Evolutionary conservation across 2,797 vertebrate species (phyloP), one percentile per base, ranked within the genome.

Genomic region (Ctenochaetus hawaiiensis): DNA sequence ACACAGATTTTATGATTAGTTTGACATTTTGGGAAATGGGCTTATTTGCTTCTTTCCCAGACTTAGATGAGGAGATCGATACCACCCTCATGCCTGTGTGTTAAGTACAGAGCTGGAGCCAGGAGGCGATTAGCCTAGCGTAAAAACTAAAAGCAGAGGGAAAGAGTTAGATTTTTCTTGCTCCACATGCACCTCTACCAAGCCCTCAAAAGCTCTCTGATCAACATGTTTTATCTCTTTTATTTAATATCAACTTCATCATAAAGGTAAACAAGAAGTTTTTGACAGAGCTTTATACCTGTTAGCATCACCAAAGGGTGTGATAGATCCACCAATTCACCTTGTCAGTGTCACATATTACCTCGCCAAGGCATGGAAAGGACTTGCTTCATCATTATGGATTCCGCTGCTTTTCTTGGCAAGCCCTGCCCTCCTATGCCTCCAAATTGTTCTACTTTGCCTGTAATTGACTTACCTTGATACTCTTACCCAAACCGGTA

Each of bases 1-100:
- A 56, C 60, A 62, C 49, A 69, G 14, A 71, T 83, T 56, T 62
- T 26, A 8, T 41, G 23, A 43, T 47, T 72, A 64, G 20, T 68
- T 54, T 59, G 58, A 74, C 53, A 41, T 70, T 71, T 75, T 52
- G 44, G 57, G 47, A 59, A 67, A 43, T 41, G 11, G 49, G 48
- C 61, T 63, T 48, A 54, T 45, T 69, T 34, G 11, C 56, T 56
- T 58, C 23, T 39, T 43, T 60, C 34, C n/a, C 18, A 37, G 67
- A 41, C n/a, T 60, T 30, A 20, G 45, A 62, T n/a, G 49, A 65
- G 26, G 26, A 18, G 54, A 78, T 75, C 53, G 4, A 77, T 78
- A 37, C 37, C 16, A 4, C 48, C 61, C 45, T 60, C 48, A 47
- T 20, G 26, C 30, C 18, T 43, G 17, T 26, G 43, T 5, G 45